Evolutionary conservation across 2,888 invertebrate genomes (phyloP).

Genomic region (Blastobasis lacticolella): DNA sequence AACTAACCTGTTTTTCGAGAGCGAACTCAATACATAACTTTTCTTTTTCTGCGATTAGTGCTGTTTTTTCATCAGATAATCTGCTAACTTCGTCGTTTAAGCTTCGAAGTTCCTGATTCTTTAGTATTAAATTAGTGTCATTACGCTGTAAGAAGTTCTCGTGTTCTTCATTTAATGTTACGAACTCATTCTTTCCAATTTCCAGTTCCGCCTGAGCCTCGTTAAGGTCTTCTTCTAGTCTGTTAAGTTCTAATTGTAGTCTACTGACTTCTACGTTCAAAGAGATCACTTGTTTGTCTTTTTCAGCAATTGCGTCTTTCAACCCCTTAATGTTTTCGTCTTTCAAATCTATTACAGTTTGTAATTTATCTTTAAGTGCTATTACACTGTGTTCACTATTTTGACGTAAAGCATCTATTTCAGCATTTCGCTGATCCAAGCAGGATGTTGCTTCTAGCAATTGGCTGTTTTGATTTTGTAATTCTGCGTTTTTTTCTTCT

Average conservation of each 20-base stretch:
- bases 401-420: conserved; percentile 58
- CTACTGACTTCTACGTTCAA: conserved; percentile 55
- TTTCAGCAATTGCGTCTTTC: conserved; percentile 39
- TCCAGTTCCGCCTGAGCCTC: conserved; percentile 52
- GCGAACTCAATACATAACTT: conserved; percentile 24
- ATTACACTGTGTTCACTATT: conserved; percentile 48
- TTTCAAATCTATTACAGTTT: conserved; percentile 43
- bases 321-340: conserved; percentile 44
- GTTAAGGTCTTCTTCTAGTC: conserved; percentile 44
- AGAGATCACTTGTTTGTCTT: conserved; percentile 43
- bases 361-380: conserved; percentile 52
- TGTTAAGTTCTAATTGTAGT: conserved; percentile 31
- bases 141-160: conserved; percentile 32
- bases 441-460: conserved; percentile 22
- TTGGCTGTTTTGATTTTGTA: conserved; percentile 23
- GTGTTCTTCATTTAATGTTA: conserved; percentile 42
- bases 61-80: conserved; percentile 23
- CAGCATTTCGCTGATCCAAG: conserved; percentile 37
- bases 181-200: conserved; percentile 47
- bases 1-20: conserved; percentile 53
- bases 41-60: conserved; percentile 28
- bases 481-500: conserved; percentile 24
- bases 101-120: conserved; percentile 43
- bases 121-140: conserved; percentile 34
- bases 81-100: conserved; percentile 37